These are phyloP conservation scores for Pangasius krempfi DNA, from an alignment of 2,797 vertebrate genomes.

Conservation along the genomic window DNA sequence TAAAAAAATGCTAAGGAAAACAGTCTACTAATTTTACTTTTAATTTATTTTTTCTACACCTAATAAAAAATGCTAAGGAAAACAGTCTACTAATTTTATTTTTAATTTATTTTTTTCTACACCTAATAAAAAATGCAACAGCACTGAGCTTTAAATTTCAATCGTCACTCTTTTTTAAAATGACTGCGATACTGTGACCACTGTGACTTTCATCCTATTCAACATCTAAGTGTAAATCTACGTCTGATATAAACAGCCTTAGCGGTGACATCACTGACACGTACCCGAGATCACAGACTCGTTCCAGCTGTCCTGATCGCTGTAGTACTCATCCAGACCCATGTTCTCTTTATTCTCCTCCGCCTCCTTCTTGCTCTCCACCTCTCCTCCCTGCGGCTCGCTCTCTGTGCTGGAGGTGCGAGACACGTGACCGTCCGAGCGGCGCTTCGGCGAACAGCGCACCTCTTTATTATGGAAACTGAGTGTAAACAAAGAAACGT, in stretches of 20 bases:
- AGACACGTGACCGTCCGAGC: conserved; percentile 83
- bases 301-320: conserved; percentile 89
- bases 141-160: neutral
- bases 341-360: conserved; percentile 98
- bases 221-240: too few relatives aligned
- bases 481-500: conserved; percentile 30
- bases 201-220: too few relatives aligned
- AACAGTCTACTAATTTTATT: neutral
- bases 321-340: conserved; percentile 82
- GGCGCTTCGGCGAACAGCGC: conserved; percentile 87
- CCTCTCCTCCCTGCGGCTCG: conserved; percentile 66
- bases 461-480: conserved; percentile 89
- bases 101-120: neutral
- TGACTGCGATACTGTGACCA: too few relatives aligned
- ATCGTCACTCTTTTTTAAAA: too few relatives aligned
- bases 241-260: neutral
- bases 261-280: conserved; percentile 49
- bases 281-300: conserved; percentile 93
- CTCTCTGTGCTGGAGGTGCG: conserved; percentile 84
- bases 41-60: too few relatives aligned
- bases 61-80: neutral
- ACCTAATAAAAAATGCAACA: neutral
- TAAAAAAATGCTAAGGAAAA: too few relatives aligned
- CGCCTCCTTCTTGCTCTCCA: conserved; percentile 76
- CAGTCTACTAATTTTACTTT: too few relatives aligned